Evolutionary conservation across 2,113 vertebrate species (phyloP), one percentile per base, ranked within the genome.

Genomic region (Propithecus coquereli): DNA sequence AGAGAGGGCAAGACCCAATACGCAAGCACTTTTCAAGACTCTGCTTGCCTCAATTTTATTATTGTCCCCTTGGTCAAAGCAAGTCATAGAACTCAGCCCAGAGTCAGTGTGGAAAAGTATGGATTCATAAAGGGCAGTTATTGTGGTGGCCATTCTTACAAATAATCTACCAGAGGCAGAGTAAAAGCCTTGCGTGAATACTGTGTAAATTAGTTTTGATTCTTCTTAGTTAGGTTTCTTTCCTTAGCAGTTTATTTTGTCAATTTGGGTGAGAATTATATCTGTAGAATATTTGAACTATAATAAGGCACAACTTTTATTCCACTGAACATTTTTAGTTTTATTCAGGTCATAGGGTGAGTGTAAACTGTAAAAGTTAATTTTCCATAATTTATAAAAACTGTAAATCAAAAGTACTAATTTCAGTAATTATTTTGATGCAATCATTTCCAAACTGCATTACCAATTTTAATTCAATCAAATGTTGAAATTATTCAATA

Each of bases 371-470:
- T 13, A 96, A 45, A 91, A 70, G 7, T 81, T 71, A 90, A 63
- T 37, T 94, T 96, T 82, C 74, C 8, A 13, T 68, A 52, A 43
- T 73, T 95, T 90, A 25, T 95, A 43, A 96, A 76, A 84, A 94
- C 3, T 2, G 54, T 95, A 81, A 90, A 40, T 93, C 16, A 74
- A 70, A 95, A 95, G 8, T 61, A 8, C 77, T 20, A 52, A 30
- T 88, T 94, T 94, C 27, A 50, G 2, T 65, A 50, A 87, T 87
- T 94, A 70, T 80, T 96, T 82, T 76, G 50, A 88, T 20, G 3
- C 2, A 66, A 2, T 47, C 70, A 84, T 92, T 95, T 66, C 43
- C 45, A 92, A 77, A 85, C 9, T 50, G 7, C 34, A 50, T 71
- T 89, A 34, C 18, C 57, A 63, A 27, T 50, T 87, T 95, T 88